Percentiles rank a stretch among this genome's conserved stretches.
These are phyloP conservation scores for Schizaphis graminum DNA, from an alignment of 2,888 invertebrate species.

Conservation along the genomic window DNA sequence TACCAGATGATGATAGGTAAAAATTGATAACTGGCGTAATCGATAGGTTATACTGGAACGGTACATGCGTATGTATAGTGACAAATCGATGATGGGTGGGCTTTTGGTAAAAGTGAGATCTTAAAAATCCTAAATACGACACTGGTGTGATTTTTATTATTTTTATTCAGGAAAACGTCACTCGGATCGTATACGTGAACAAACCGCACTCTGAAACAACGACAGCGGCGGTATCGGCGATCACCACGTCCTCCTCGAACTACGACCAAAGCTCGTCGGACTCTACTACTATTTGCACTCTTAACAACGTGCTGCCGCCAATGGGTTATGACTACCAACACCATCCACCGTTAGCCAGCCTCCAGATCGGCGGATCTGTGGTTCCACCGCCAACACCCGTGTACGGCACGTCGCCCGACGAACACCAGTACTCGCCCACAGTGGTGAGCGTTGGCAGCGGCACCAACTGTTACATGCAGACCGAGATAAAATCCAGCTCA, in stretches of 20 bases:
- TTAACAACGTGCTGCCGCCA: constrained; percentile 48
- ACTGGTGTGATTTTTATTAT: neutral
- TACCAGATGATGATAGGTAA: too few relatives aligned
- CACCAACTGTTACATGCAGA: neutral
- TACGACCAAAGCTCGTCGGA: constrained; percentile 59
- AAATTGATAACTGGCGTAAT: too few relatives aligned
- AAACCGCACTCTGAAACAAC: neutral
- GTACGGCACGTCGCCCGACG: neutral
- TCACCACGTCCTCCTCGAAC: neutral
- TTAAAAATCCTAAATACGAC: neutral
- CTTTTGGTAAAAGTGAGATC: too few relatives aligned
- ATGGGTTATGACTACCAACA: constrained; percentile 44
- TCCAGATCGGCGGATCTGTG: neutral
- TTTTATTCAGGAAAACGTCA: constrained; percentile 35
- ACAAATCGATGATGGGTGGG: too few relatives aligned
- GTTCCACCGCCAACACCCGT: neutral
- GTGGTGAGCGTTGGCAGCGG: neutral
- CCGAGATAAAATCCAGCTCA: constrained; percentile 70
- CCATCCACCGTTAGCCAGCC: neutral
- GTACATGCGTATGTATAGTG: too few relatives aligned
- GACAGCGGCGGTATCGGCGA: neutral
- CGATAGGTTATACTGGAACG: too few relatives aligned
- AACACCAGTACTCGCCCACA: constrained; percentile 27
- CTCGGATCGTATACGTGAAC: constrained; percentile 43
- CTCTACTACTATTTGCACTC: constrained; percentile 40